Evolutionary conservation across 92 coral and sea anemone genomes (phyloP).

Genomic region (Paramuricea clavata): DNA sequence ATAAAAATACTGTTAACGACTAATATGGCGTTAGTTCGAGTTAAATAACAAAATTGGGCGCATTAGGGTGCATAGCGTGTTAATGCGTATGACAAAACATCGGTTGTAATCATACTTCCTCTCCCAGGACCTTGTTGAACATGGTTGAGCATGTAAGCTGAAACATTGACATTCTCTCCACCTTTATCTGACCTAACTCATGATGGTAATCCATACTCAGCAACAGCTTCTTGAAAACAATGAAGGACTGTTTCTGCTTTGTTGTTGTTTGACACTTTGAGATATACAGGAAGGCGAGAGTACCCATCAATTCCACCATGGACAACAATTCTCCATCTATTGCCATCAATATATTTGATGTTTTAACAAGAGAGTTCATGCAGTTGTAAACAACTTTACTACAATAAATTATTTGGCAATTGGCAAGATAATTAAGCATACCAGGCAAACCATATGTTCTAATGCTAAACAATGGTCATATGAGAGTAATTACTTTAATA

Average conservation of each 20-base stretch:
- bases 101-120: conserved; percentile 58
- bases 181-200: conserved; percentile 61
- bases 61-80: no score
- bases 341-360: not conserved
- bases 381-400: not conserved
- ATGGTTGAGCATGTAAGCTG: conserved; percentile 55
- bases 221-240: conserved; percentile 46
- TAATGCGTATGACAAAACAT: no score
- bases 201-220: conserved; percentile 62
- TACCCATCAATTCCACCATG: conserved; percentile 58
- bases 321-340: conserved; percentile 59
- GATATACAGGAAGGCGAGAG: conserved; percentile 59
- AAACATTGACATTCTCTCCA: conserved; percentile 64
- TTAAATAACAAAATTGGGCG: no score
- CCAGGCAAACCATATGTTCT: no score
- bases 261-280: conserved; percentile 51
- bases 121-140: conserved; percentile 56
- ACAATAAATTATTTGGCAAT: not conserved
- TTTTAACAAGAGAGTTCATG: not conserved
- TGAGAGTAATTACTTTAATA: no score
- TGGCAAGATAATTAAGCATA: no score
- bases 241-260: conserved; percentile 45
- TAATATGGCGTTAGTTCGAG: no score
- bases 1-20: no score
- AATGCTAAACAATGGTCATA: no score